A percentile compares a stretch with the other conserved stretches of the same genome.
phyloP scores from a whole-genome alignment of 2,888 invertebrate genomes.

The Tortrix viridana region DNA sequence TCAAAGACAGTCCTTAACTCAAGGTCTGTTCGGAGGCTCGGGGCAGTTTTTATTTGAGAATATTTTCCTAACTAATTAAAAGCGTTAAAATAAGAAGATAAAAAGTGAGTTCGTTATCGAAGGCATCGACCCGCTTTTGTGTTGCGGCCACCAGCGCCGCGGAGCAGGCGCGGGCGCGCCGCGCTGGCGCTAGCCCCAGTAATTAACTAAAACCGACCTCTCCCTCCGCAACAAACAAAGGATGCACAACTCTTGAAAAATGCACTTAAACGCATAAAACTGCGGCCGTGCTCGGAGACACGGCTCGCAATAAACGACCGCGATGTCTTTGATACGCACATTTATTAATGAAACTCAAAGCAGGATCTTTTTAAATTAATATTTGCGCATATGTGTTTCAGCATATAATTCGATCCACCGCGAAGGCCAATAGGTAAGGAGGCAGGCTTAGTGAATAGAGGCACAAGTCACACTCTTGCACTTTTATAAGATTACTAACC shows the following conservation, averaged over 20 bases:
- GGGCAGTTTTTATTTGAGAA: constrained; percentile 80
- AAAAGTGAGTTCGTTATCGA: constrained; percentile 81
- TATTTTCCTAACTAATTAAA: constrained; percentile 85
- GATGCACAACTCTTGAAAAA: constrained; percentile 62
- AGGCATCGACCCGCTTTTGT: constrained; percentile 82
- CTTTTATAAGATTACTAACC: too few relatives aligned
- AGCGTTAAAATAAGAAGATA: constrained; percentile 82
- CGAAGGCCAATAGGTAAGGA: too few relatives aligned
- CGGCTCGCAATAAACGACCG: constrained; percentile 35
- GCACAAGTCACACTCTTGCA: too few relatives aligned
- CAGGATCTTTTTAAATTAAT: too few relatives aligned
- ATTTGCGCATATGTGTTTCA: too few relatives aligned
- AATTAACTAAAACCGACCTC: constrained; percentile 78
- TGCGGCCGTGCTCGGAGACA: constrained; percentile 47
- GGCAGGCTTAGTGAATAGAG: too few relatives aligned
- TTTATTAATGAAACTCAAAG: too few relatives aligned
- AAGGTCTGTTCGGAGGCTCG: constrained; percentile 56
- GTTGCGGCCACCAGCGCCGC: constrained; percentile 73
- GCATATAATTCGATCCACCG: too few relatives aligned
- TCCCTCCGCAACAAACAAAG: constrained; percentile 63
- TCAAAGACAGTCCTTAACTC: constrained; percentile 74
- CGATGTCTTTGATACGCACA: background rate
- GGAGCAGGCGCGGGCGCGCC: constrained; percentile 54
- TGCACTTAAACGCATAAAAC: constrained; percentile 59
- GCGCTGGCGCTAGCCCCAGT: constrained; percentile 67